Evolutionary conservation across 2,888 invertebrate species (phyloP).

Genomic region (Bugula neritina): DNA sequence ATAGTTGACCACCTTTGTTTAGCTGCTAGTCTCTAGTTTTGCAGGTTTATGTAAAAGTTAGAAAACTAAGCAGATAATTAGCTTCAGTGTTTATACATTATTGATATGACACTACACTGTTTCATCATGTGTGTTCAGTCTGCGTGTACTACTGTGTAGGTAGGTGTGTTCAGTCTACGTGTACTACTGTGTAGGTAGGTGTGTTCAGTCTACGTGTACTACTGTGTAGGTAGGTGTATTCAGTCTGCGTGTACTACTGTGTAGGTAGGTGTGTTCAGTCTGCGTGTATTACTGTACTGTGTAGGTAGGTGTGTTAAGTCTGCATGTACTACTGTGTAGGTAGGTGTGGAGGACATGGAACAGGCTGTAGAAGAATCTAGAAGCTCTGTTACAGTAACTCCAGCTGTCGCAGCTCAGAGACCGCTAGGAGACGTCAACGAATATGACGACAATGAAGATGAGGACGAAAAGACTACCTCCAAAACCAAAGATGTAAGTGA

Average conservation of each 20-base stretch:
- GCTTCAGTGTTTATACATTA: no score
- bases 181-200: no score
- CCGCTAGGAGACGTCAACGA: constrained; percentile 1
- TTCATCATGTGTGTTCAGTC: not conserved
- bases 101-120: not conserved
- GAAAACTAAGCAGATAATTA: no score
- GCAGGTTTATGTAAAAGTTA: no score
- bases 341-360: constrained; percentile 26
- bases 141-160: not conserved
- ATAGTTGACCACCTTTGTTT: no score
- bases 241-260: not conserved
- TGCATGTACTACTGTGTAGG: not conserved
- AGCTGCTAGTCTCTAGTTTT: no score
- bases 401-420: not conserved
- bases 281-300: not conserved
- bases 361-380: constrained; percentile 19
- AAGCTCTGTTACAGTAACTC: not conserved
- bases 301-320: not conserved
- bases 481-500: constrained; percentile 30
- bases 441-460: constrained; percentile 32
- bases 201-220: no score
- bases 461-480: constrained; percentile 28
- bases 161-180: no score
- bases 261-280: no score
- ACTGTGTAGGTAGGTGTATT: no score